These are phyloP conservation scores for Drosophila repleta DNA, from an alignment of 1,140 invertebrate species.

Conservation along the genomic window DNA sequence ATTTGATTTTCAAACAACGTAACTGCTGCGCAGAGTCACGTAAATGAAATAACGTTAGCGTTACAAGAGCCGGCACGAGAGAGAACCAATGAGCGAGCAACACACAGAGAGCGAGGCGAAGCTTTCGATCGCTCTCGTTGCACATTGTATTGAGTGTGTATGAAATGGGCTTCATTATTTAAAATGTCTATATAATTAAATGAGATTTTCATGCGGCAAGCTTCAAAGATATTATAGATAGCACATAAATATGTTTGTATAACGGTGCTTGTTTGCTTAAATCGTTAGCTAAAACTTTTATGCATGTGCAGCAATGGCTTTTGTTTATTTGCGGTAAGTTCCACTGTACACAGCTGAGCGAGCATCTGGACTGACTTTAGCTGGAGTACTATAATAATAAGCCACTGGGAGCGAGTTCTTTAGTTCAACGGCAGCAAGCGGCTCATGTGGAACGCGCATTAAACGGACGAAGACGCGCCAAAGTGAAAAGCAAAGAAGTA, in stretches of 20 bases:
- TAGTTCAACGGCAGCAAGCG: conserved; percentile 64
- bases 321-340: not conserved
- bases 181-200: not conserved
- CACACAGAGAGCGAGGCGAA: not conserved
- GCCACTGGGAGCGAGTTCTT: conserved; percentile 57
- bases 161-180: not conserved
- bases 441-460: conserved; percentile 47
- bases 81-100: conserved; percentile 11
- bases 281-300: not conserved
- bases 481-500: conserved; percentile 58
- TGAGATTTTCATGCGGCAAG: no score
- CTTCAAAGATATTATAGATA: not conserved
- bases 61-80: conserved; percentile 26
- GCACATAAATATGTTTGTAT: not conserved
- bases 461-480: conserved; percentile 29
- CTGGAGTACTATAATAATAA: conserved; percentile 55
- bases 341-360: conserved; percentile 54
- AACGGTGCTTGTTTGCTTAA: not conserved
- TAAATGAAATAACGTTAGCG: conserved; percentile 28
- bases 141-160: conserved; percentile 6
- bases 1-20: conserved; percentile 19
- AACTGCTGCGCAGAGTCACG: conserved; percentile 9
- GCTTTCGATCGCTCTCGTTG: conserved; percentile 15
- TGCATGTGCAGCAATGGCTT: not conserved
- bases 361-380: conserved; percentile 41